Evolutionary conservation across 2,113 vertebrate species (phyloP).

Genomic region (Hiodon alosoides): DNA sequence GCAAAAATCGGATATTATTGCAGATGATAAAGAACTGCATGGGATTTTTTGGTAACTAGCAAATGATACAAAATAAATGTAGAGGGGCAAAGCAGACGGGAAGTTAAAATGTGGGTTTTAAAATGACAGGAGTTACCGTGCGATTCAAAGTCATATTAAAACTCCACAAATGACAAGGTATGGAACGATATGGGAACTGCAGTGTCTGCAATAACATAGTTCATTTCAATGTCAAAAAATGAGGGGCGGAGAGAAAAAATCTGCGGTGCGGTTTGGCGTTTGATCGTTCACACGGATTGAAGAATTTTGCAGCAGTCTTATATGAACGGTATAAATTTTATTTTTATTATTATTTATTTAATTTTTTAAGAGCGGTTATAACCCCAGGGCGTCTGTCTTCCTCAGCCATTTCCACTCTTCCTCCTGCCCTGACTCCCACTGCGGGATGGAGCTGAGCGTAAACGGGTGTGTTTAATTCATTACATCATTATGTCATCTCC

Average conservation of each 20-base stretch:
- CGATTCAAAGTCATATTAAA: constrained; percentile 15
- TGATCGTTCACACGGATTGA: not conserved
- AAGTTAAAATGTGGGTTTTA: constrained; percentile 8
- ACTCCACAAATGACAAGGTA: constrained; percentile 2
- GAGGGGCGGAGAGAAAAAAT: constrained; percentile 12
- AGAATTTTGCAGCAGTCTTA: constrained; percentile 4
- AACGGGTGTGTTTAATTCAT: constrained; percentile 88
- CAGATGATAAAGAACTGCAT: not conserved
- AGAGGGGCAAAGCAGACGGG: not conserved
- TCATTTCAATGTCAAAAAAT: constrained; percentile 15
- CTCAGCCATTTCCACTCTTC: constrained; percentile 30
- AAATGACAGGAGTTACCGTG: constrained; percentile 1
- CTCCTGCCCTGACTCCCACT: constrained; percentile 32
- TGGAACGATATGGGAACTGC: not conserved
- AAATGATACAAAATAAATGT: not conserved
- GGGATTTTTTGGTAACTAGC: not conserved
- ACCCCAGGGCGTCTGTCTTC: constrained; percentile 9
- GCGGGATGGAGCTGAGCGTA: constrained; percentile 46
- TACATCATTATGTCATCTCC: constrained; percentile 89
- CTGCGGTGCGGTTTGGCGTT: not conserved
- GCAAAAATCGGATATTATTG: not conserved
- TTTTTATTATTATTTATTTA: constrained; percentile 1
- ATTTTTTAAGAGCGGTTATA: constrained; percentile 5
- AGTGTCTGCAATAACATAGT: constrained; percentile 8
- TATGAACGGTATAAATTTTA: constrained; percentile 4